phyloP scores from a whole-genome alignment of 2,797 vertebrate species.

The Poecilia picta region DNA sequence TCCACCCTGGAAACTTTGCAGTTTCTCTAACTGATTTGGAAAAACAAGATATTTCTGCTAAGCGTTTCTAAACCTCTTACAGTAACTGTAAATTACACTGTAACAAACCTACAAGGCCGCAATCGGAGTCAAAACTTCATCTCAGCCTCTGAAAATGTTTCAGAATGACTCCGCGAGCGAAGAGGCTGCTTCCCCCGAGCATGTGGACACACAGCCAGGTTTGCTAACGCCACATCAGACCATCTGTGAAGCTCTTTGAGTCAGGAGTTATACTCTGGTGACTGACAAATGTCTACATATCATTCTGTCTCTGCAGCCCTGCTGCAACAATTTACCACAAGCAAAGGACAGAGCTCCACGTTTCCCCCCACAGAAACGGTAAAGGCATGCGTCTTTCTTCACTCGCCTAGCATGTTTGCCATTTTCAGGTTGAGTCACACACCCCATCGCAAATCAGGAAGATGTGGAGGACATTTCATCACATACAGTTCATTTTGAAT shows the following conservation, averaged over 20 bases:
- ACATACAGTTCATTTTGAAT: background rate
- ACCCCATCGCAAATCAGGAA: background rate
- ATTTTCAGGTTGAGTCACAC: background rate
- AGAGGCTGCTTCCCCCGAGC: background rate
- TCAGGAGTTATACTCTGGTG: background rate
- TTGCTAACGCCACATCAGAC: background rate
- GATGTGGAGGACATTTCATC: background rate
- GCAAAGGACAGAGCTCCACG: background rate
- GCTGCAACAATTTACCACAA: background rate
- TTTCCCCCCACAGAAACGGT: slow-evolving; percentile 35
- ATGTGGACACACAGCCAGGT: background rate
- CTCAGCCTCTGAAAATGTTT: background rate
- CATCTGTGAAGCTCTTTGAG: background rate
- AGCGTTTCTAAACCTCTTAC: background rate
- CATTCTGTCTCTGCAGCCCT: slow-evolving; percentile 23
- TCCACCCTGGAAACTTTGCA: background rate
- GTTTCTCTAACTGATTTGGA: background rate
- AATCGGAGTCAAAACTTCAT: background rate
- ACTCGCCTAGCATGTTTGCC: background rate
- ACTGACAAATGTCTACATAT: background rate
- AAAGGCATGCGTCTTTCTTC: background rate
- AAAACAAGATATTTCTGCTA: background rate
- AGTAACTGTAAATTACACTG: background rate
- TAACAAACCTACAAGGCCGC: background rate
- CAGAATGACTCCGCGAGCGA: background rate